phyloP scores from a whole-genome alignment of 64 coral and sea anemone genomes.

The Actinia equina region DNA sequence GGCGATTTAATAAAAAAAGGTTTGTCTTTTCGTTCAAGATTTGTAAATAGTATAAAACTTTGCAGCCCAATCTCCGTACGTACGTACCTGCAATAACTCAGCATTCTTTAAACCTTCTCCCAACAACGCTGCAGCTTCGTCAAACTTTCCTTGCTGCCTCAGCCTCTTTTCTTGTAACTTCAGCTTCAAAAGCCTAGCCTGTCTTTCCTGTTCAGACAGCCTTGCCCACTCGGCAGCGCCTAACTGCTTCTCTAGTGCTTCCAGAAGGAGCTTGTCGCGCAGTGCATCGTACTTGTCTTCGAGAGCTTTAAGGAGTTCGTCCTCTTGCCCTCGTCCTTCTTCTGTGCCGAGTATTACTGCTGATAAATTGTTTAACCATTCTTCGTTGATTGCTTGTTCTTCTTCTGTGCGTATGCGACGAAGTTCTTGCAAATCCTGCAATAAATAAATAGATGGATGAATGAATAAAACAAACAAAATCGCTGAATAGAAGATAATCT shows the following conservation, averaged over 20 bases:
- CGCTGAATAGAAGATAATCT: too few species aligned
- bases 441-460: background rate
- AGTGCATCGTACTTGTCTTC: conserved; percentile 91
- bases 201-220: conserved; percentile 73
- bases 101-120: conserved; percentile 87
- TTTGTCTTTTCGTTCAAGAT: too few species aligned
- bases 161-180: conserved; percentile 84
- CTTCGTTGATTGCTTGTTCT: conserved; percentile 57
- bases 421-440: conserved; percentile 82
- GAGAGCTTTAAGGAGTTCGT: conserved; percentile 84
- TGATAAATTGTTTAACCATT: conserved; percentile 77
- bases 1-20: too few species aligned
- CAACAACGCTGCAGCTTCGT: conserved; percentile 74
- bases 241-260: conserved; percentile 73
- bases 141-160: conserved; percentile 92
- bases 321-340: conserved; percentile 77
- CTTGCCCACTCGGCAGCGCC: conserved; percentile 81
- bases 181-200: conserved; percentile 64
- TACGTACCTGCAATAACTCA: conserved; percentile 64
- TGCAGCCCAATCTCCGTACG: too few species aligned
- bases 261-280: conserved; percentile 72
- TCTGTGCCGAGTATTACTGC: conserved; percentile 90
- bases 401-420: conserved; percentile 75
- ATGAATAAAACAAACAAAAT: background rate
- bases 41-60: too few species aligned